phyloP scores from a whole-genome alignment of 2,797 vertebrate genomes.

The Salmo trutta region DNA sequence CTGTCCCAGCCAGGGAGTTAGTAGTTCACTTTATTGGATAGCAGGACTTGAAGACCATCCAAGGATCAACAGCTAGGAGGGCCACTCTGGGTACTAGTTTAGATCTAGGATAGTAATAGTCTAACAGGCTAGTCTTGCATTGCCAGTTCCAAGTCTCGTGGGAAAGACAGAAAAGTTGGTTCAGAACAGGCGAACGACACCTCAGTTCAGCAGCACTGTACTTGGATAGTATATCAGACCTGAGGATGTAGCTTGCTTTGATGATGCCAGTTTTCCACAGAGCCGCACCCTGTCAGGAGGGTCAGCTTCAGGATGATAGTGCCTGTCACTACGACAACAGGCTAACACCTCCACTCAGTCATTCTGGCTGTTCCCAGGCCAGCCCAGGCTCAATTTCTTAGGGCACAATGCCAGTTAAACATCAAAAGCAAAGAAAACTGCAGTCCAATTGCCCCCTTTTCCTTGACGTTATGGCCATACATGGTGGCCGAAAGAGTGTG shows the following conservation, averaged over 20 bases:
- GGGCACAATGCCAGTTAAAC: background rate
- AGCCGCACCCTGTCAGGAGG: background rate
- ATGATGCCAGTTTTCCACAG: background rate
- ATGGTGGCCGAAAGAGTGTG: background rate
- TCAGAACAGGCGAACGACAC: too few species aligned
- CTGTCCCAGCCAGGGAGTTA: too few species aligned
- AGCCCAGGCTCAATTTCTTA: background rate
- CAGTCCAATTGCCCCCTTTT: background rate
- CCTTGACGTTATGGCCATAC: background rate
- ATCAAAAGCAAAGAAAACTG: constrained; percentile 4
- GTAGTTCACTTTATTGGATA: too few species aligned
- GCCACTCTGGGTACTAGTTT: too few species aligned
- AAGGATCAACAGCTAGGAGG: too few species aligned
- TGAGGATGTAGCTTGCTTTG: background rate
- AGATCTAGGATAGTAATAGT: too few species aligned
- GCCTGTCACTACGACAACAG: background rate
- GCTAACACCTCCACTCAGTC: background rate
- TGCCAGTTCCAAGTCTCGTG: too few species aligned
- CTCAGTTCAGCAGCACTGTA: too few species aligned
- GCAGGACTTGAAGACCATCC: too few species aligned
- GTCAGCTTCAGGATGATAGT: background rate
- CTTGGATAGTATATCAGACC: too few species aligned
- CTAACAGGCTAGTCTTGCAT: too few species aligned
- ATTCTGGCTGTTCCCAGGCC: background rate
- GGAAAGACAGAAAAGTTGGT: too few species aligned